Percentiles rank a stretch among this genome's conserved stretches.
Evolutionary conservation across 2,797 vertebrate genomes (phyloP).

Genomic region (Diceros bicornis): DNA sequence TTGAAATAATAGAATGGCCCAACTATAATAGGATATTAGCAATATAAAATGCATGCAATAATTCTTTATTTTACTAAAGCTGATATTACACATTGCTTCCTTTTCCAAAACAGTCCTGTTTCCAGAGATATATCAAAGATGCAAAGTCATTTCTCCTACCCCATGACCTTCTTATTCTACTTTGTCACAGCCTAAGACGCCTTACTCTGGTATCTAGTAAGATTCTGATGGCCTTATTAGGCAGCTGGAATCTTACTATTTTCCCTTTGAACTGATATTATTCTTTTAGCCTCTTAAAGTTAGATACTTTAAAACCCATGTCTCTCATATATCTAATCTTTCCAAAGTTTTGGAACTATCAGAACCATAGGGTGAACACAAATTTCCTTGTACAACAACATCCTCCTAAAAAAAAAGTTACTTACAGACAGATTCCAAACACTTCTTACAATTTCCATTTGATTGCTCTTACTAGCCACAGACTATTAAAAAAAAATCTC

Average conservation of each 20-base stretch:
- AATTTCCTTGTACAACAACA: not conserved
- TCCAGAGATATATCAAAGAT: constrained; percentile 6
- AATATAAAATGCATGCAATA: not conserved
- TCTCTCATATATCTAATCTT: not conserved
- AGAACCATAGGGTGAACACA: not conserved
- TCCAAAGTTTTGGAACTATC: not conserved
- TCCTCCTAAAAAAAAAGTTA: not conserved
- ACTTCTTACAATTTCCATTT: not conserved
- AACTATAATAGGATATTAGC: not conserved
- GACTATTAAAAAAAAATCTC: not conserved
- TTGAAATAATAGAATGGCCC: constrained; percentile 23
- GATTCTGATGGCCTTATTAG: not conserved
- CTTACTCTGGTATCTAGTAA: not conserved
- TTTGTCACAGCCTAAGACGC: not conserved
- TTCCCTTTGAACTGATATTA: not conserved
- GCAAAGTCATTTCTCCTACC: not conserved
- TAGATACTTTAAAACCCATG: not conserved
- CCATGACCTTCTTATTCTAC: not conserved
- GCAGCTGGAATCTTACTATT: not conserved
- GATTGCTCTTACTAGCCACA: not conserved
- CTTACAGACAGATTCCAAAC: not conserved
- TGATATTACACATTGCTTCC: not conserved
- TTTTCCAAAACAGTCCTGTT: not conserved
- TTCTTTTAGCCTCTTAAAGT: not conserved
- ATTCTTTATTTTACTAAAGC: constrained; percentile 31